Evolutionary conservation across 2,797 vertebrate species (phyloP).

Genomic region (Rhodeus uyekii): DNA sequence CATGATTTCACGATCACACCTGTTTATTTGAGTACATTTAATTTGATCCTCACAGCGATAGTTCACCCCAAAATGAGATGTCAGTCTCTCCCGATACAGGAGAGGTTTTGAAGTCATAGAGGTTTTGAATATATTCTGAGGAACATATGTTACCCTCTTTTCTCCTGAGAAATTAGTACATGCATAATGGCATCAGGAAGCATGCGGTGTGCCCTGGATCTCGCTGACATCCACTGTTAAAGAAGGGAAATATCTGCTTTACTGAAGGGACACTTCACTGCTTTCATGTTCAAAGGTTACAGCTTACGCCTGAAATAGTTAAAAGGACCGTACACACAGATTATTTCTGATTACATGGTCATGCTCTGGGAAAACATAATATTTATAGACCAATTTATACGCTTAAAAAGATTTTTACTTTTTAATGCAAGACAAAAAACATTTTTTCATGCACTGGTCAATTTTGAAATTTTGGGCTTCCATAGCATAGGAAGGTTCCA

Average conservation of each 20-base stretch:
- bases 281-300: slow-evolving; percentile 44
- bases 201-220: background rate
- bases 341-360: slow-evolving; percentile 38
- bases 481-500: too few relatives aligned
- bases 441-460: background rate
- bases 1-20: background rate
- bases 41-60: background rate
- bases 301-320: slow-evolving; percentile 19
- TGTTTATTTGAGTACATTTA: background rate
- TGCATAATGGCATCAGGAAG: background rate
- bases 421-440: background rate
- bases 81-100: too few relatives aligned
- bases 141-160: background rate
- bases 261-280: background rate
- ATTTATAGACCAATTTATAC: background rate
- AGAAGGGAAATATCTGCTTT: background rate
- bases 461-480: background rate
- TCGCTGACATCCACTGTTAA: background rate
- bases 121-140: background rate
- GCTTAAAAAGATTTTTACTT: background rate
- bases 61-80: background rate
- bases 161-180: background rate
- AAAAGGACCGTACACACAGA: slow-evolving; percentile 37
- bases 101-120: too few relatives aligned
- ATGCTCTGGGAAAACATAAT: background rate